Conservation (phyloP, 92 coral and sea anemone genomes). For the Metridium senile region DNA sequence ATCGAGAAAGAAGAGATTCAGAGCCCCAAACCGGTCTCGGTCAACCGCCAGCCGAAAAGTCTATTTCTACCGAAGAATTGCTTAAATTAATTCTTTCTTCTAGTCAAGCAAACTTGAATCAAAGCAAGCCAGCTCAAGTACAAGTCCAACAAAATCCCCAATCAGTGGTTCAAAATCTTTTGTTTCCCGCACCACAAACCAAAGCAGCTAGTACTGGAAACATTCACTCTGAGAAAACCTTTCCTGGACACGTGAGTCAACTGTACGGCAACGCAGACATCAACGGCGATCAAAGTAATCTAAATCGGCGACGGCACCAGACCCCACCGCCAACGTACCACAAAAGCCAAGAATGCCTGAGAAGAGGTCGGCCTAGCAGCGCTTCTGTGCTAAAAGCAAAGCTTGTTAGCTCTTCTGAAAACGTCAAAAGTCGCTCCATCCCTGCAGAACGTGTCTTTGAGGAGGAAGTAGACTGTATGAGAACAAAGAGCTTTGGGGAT, state of each 20-base stretch:
- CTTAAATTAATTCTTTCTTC: slow-evolving; percentile 40
- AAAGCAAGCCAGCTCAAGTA: slow-evolving; percentile 8
- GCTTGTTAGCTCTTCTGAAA: slow-evolving; percentile 31
- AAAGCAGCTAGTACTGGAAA: slow-evolving; percentile 50
- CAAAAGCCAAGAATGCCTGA: slow-evolving; percentile 60
- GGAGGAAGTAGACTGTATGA: slow-evolving; percentile 73
- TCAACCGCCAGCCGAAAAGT: slow-evolving; percentile 32
- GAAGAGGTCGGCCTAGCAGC: slow-evolving; percentile 31
- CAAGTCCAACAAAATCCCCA: slow-evolving; percentile 4
- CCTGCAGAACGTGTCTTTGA: slow-evolving; percentile 46
- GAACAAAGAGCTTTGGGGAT: slow-evolving; percentile 23
- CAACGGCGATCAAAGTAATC: slow-evolving; percentile 9
- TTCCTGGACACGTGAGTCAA: slow-evolving; percentile 44
- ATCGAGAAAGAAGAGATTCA: slow-evolving; percentile 13
- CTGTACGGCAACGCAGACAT: slow-evolving; percentile 37
- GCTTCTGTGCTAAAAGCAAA: slow-evolving; percentile 32
- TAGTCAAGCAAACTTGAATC: slow-evolving; percentile 21
- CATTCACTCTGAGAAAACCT: slow-evolving; percentile 33
- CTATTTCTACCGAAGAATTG: slow-evolving; percentile 65
- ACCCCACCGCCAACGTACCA: slow-evolving; percentile 39
- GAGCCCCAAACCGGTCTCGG: slow-evolving; percentile 2
- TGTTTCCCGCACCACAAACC: slow-evolving; percentile 43
- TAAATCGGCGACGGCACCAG: slow-evolving; percentile 7
- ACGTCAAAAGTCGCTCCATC: slow-evolving; percentile 1
- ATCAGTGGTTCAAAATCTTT: slow-evolving; percentile 19